Base-by-base conservation (phyloP, 2,113 vertebrate genomes). In the Synchiropus splendidus region DNA sequence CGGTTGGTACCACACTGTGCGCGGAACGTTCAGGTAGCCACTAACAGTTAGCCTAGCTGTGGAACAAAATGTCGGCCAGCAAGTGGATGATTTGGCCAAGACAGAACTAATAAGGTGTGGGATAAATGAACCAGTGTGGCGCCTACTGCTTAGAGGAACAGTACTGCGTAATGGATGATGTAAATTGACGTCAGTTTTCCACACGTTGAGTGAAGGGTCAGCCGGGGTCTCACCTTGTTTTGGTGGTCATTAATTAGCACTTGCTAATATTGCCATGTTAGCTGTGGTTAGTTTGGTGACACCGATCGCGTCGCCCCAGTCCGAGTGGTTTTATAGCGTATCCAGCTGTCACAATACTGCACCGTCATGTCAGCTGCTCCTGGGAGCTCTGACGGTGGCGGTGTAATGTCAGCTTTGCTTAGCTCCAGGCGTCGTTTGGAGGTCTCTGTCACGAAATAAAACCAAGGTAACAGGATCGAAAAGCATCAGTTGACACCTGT, bases 61-160 rank as follows among this genome's bases (percentile, higher is more conserved):
- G 81, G 83, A 77, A 90, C 90, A 92, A 92, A 87, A 94, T 94
- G 91, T 94, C 92, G 80, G 90, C 89, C 90, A 87, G 87, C 46
- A 57, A 40, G 49, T 56, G 33, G 31, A 33, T 3, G 18, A 52
- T 56, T 37, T 75, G 63, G 64, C 66, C 65, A 58, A 45, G 47
- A 27, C 4, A 27, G 21, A 27, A 27, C 8, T 4, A 27, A 27
- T 5, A 27, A 4, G 21, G 4, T 5, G 8, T 8, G 8, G 21
- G 8, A 27, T 27, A 8, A 27, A 27, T 27, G 4, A 8, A 27
- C 21, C 21, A 27, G 8, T 8, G 8, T 4, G 4, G 21, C 4
- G 8, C 21, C 8, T 27, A 8, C 8, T 27, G 8, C 21, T 27
- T 8, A 27, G 8, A 27, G 8, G 4, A 27, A n/a, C n/a, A n/a